Evolutionary conservation across 2,888 invertebrate genomes (phyloP), one percentile per base, ranked within the genome.

Genomic region (Papilio demoleus): DNA sequence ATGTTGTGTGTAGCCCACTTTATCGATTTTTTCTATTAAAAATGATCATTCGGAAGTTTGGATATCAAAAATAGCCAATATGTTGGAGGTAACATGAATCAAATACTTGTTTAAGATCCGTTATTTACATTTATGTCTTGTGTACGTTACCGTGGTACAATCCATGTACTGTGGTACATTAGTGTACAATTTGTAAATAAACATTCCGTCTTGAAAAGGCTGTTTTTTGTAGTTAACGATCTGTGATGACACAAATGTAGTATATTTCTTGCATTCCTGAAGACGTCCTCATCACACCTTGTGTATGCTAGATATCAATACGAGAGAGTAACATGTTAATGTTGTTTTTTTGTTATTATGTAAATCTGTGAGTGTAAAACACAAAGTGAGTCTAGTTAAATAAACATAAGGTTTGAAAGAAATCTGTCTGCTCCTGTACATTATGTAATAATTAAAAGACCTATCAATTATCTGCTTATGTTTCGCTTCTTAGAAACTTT

Each of bases 121-220:
- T n/a, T 8, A 8, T 31, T 61, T 61, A 45, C 9, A 47, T 63
- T 62, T 47, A 63, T 22, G 31, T 50, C 5, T 24, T 50, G 17
- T 24, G 24, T 50, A 24, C 14, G 24, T 12, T 11, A 14, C 6
- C 8, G 14, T 27, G 27, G 53, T 27, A 53, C 27, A n/a, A 53
- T 22, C 14, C 8, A 3, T 53, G 14, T n/a, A 17, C 31, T 19
- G 53, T 56, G 34, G 17, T 45, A 38, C 36, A n/a, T 27, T 12
- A 31, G 3, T 31, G 31, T 36, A 53, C 17, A 24, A 2, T 45
- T 17, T 66, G 66, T 42, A 62, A 42, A 45, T 47, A 8, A 53
- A 67, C 62, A 64, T 68, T 68, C 68, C 68, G 64, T 59, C 59
- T 64, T 59, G 8, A 6, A 40, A 68, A 68, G 68, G 68, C 68